Evolutionary conservation across 2,888 invertebrate species (phyloP), one percentile per base, ranked within the genome.

Genomic region (Melangyna quadrimaculata): DNA sequence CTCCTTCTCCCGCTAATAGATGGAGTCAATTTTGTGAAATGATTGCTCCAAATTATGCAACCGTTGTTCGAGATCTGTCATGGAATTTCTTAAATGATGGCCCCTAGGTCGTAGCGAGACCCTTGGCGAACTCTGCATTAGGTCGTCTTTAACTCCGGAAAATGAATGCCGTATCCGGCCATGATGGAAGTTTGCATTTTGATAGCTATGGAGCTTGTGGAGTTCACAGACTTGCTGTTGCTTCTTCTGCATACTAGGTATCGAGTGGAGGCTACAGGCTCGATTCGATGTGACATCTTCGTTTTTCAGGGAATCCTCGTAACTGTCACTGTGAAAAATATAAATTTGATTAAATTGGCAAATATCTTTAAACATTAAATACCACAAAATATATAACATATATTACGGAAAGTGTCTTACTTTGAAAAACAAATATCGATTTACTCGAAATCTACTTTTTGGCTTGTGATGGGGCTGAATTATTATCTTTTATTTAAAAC

Each of bases 241-340:
- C 45, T 65, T 78, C 19, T 65, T 69, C 12, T 32, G 43, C 65
- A 71, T 55, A 14, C 71, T 51, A 59, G 87, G 27, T 88, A 90
- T 79, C 89, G 90, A 80, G 89, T 91, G 65, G 88, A 91, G 57
- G 61, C 51, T 88, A 71, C 78, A 80, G 22, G 82, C 83, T 24
- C 78, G 71, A 4, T 69, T 77, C 45, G 87, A 55, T 19, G 81
- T 51, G 40, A 71, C 40, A 61, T 91, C 91, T 71, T 90, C 90
- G 70, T 92, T 92, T 90, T 96, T 96, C 48, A 96, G 92, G 0
- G 96, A 96, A 89, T 96, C 96, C 92, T 96, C 96, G 90, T 96
- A 96, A 89, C 96, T 96, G 91, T 95, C 95, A 89, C 94, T 95
- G n/a, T n/a, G 91, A 7, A 65, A 75, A 73, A 22, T 1, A 48